Conservation (phyloP, 2,113 vertebrate species). For the Solea senegalensis region DNA sequence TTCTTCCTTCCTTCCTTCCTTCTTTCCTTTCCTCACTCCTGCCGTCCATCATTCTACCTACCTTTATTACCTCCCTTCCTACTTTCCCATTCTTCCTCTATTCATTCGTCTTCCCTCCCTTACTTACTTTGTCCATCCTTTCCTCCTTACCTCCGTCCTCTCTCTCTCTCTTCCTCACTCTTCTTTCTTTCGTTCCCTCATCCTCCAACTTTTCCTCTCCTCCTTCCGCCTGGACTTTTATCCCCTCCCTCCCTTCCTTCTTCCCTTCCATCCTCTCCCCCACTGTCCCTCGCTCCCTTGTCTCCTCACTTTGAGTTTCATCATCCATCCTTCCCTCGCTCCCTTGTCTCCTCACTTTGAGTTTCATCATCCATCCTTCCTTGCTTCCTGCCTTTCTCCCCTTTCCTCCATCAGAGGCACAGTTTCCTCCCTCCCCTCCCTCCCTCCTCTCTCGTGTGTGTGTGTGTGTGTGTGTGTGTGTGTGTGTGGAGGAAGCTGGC, state of each 20-base stretch:
- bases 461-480: conserved; percentile 23
- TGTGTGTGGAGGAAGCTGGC: conserved; percentile 55
- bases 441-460: background rate
- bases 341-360: background rate
- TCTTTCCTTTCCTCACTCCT: background rate
- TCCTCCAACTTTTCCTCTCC: too few relatives aligned
- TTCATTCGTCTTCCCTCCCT: background rate
- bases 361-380: conserved; percentile 2
- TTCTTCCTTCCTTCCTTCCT: background rate
- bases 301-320: background rate
- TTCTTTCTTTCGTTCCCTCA: too few relatives aligned
- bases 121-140: background rate
- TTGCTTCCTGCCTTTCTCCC: conserved; percentile 2
- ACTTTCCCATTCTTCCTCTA: background rate
- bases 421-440: background rate
- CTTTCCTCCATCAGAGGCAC: background rate
- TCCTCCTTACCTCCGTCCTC: background rate
- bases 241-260: background rate
- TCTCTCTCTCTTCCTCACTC: background rate
- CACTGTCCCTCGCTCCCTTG: background rate
- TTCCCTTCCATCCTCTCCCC: background rate
- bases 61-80: background rate
- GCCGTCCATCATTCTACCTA: background rate
- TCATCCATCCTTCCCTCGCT: background rate
- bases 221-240: too few relatives aligned